A percentile compares a stretch with the other conserved stretches of the same genome.
These are phyloP conservation scores for Thera obeliscata DNA, from an alignment of 2,888 invertebrate species.

Conservation along the genomic window DNA sequence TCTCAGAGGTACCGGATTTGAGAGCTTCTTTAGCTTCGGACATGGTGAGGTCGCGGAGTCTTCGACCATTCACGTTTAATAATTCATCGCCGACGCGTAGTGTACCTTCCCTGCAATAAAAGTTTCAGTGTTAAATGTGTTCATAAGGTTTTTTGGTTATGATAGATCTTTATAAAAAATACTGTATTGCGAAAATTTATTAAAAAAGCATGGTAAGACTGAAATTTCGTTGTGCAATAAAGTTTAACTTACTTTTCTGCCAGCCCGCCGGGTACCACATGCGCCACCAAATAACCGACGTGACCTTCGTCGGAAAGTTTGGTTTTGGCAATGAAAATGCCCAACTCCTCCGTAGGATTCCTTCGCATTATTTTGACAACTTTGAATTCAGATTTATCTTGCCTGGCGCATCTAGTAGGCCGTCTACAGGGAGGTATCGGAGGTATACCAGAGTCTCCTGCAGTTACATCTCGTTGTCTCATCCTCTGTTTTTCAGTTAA, in stretches of 20 bases:
- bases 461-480: conserved; percentile 73
- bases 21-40: conserved; percentile 87
- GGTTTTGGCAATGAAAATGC: conserved; percentile 89
- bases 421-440: conserved; percentile 80
- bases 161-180: not conserved
- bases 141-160: no score
- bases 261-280: conserved; percentile 88
- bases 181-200: not conserved
- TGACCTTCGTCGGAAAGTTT: conserved; percentile 85
- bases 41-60: conserved; percentile 87
- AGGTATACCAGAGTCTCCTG: conserved; percentile 74
- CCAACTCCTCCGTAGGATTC: conserved; percentile 86
- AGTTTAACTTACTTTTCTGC: conserved; percentile 85
- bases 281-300: conserved; percentile 88
- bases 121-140: not conserved
- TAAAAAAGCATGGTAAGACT: not conserved
- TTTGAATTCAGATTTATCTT: conserved; percentile 73
- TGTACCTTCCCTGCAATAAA: conserved; percentile 84
- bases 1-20: conserved; percentile 85
- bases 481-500: conserved; percentile 80
- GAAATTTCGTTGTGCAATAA: conserved; percentile 10
- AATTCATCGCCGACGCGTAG: conserved; percentile 89
- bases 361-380: conserved; percentile 84
- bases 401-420: conserved; percentile 59
- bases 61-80: conserved; percentile 88